These are phyloP conservation scores for Motacilla tschutschensis DNA, from an alignment of 2,113 vertebrate species.

Conservation along the genomic window DNA sequence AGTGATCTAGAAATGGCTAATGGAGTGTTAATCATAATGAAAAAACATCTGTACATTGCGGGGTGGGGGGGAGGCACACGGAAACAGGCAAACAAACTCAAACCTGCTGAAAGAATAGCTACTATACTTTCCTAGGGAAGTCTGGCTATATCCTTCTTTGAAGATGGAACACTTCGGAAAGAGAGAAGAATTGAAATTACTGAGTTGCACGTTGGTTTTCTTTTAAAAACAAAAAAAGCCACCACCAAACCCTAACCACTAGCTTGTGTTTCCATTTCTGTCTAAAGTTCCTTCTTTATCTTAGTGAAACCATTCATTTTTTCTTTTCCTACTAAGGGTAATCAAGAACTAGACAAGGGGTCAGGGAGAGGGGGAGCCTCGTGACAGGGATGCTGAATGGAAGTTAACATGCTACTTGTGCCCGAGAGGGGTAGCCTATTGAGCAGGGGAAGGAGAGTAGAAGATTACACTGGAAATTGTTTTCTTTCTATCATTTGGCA, in stretches of 20 bases:
- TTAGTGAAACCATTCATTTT: neutral
- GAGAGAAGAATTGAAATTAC: neutral
- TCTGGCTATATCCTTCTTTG: neutral
- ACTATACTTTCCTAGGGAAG: neutral
- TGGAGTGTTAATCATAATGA: neutral
- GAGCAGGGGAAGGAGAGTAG: neutral
- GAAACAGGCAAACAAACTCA: neutral
- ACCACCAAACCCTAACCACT: neutral
- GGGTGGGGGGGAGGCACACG: fast-evolving
- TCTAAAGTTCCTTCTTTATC: neutral
- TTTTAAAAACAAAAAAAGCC: neutral
- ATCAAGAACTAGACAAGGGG: neutral
- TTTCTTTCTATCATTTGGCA: neutral
- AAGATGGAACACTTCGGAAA: neutral
- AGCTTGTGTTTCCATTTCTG: neutral
- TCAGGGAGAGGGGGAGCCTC: neutral
- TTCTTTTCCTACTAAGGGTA: neutral
- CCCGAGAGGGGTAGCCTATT: neutral
- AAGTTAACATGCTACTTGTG: neutral
- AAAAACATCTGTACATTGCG: neutral
- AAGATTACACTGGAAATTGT: neutral
- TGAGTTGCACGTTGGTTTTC: neutral
- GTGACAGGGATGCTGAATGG: neutral
- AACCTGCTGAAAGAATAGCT: neutral
- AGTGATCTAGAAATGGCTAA: neutral